These are phyloP conservation scores for Catharus minimus DNA, from an alignment of 2,113 vertebrate species.

Conservation along the genomic window DNA sequence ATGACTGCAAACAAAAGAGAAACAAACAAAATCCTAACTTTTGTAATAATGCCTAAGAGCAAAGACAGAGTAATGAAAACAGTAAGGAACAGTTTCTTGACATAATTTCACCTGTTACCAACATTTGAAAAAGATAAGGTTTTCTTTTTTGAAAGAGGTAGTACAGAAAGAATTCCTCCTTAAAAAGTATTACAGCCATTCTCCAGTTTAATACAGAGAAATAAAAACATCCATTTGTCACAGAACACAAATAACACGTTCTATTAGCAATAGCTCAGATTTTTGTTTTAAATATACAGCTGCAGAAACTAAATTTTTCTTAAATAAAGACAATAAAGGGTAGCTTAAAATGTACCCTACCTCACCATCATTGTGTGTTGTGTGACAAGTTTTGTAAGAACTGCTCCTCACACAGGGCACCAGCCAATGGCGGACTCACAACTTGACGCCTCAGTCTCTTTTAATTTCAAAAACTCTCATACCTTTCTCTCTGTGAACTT, in stretches of 20 bases:
- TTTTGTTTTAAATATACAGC: not conserved
- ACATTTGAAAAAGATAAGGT: not conserved
- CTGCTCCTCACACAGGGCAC: no score
- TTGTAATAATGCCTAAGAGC: not conserved
- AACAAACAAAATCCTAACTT: not conserved
- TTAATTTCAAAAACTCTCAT: no score
- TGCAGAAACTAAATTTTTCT: not conserved
- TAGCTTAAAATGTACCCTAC: not conserved
- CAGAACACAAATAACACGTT: fast-evolving
- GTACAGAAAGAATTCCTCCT: not conserved
- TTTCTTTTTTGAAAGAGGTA: not conserved
- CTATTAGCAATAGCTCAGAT: not conserved
- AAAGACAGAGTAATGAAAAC: not conserved
- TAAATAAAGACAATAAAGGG: not conserved
- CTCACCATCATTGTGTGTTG: not conserved
- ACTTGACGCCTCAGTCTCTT: no score
- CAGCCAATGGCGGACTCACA: no score
- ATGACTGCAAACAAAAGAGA: slow-evolving; percentile 66
- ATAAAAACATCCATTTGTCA: not conserved
- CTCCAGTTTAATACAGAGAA: not conserved
- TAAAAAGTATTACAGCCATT: not conserved
- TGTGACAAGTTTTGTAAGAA: not conserved
- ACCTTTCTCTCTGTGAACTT: no score
- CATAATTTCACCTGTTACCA: not conserved
- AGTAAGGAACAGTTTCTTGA: not conserved